Percentiles rank a stretch among this genome's conserved stretches.
Conservation (phyloP, 2,797 vertebrate species). For the Anableps anableps region DNA sequence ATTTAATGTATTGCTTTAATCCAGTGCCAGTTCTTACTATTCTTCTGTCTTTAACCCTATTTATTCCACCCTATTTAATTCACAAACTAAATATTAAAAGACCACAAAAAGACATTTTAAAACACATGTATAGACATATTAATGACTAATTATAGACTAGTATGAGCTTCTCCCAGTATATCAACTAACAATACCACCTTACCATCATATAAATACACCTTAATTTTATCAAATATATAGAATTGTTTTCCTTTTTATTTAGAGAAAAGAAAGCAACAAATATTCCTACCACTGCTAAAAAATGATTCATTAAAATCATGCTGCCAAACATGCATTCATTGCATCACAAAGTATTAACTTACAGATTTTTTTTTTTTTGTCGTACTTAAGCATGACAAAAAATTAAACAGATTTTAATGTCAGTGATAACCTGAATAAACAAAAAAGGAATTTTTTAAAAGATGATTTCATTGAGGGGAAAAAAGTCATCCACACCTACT, state of each 20-base stretch:
- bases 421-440: neutral
- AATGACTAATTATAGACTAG: neutral
- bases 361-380: neutral
- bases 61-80: neutral
- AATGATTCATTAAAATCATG: no score
- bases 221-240: no score
- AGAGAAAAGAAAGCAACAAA: no score
- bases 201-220: no score
- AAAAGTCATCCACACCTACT: neutral
- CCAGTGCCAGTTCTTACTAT: neutral
- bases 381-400: no score
- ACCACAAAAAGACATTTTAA: neutral
- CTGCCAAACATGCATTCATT: no score
- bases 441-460: neutral
- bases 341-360: neutral
- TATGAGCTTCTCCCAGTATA: neutral
- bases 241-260: neutral
- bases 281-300: no score
- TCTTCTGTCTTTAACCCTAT: neutral
- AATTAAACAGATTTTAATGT: no score
- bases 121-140: neutral
- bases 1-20: constrained; percentile 1
- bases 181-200: neutral
- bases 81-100: neutral
- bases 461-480: no score